phyloP scores from a whole-genome alignment of 2,113 vertebrate species.

The Zapus hudsonius region DNA sequence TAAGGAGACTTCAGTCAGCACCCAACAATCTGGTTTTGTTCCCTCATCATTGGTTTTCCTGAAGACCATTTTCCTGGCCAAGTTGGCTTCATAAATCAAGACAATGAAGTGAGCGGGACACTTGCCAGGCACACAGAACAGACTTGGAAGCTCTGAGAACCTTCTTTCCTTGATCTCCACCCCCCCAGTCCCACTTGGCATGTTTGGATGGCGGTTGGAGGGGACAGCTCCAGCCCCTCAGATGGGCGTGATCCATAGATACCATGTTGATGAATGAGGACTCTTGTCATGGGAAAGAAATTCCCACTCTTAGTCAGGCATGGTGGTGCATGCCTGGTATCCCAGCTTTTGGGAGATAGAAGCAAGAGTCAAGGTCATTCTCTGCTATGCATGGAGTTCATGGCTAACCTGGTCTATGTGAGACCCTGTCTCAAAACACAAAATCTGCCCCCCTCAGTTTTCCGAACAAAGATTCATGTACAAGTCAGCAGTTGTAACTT shows the following conservation, averaged over 20 bases:
- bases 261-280: neutral
- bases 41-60: neutral
- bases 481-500: neutral
- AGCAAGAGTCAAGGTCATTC: neutral
- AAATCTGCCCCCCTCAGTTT: neutral
- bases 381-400: neutral
- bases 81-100: conserved; percentile 43
- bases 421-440: neutral
- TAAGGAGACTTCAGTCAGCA: conserved; percentile 7
- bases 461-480: neutral
- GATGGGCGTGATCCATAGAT: neutral
- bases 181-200: neutral
- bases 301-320: neutral
- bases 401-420: neutral
- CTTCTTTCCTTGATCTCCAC: neutral
- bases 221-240: neutral
- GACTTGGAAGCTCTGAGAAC: neutral
- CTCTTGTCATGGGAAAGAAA: neutral
- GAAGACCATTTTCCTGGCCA: conserved; percentile 44
- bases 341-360: neutral
- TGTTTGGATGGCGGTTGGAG: neutral
- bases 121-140: conserved; percentile 9
- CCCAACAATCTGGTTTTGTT: conserved; percentile 27
- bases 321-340: neutral
- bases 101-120: neutral